Percentiles rank a stretch among this genome's conserved stretches.
phyloP scores from a whole-genome alignment of 2,888 invertebrate genomes.

The Lamellibrachia satsuma region DNA sequence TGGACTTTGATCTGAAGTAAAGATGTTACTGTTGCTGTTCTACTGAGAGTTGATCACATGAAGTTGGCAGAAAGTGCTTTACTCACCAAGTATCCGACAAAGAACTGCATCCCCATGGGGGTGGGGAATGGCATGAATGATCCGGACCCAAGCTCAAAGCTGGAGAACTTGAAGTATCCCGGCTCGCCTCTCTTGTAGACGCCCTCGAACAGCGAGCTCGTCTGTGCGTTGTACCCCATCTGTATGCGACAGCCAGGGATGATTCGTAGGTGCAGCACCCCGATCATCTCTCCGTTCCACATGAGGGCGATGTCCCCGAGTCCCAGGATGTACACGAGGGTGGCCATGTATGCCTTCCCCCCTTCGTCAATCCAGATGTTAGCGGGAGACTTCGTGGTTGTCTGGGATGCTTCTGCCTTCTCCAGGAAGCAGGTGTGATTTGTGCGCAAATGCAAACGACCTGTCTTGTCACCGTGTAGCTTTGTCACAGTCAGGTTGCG shows the following conservation, averaged over 20 bases:
- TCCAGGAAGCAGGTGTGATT: conserved; percentile 46
- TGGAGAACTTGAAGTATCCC: conserved; percentile 48
- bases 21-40: background rate
- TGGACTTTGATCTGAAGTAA: background rate
- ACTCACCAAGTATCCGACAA: conserved; percentile 50
- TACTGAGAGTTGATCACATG: background rate
- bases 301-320: background rate
- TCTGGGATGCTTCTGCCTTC: conserved; percentile 36
- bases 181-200: conserved; percentile 41
- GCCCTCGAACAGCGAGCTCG: conserved; percentile 44
- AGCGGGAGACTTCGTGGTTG: conserved; percentile 44
- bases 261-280: conserved; percentile 50
- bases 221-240: conserved; percentile 47
- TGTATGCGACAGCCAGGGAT: conserved; percentile 47
- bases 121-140: conserved; percentile 47
- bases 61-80: background rate
- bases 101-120: conserved; percentile 47
- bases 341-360: conserved; percentile 44
- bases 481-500: conserved; percentile 39
- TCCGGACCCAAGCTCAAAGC: conserved; percentile 49
- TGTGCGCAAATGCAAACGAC: conserved; percentile 44
- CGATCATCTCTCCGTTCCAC: conserved; percentile 49
- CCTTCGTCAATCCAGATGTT: conserved; percentile 52
- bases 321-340: conserved; percentile 51
- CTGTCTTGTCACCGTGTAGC: conserved; percentile 49